Evolutionary conservation across 2,888 invertebrate species (phyloP).

Genomic region (Trichopoda pennipes): DNA sequence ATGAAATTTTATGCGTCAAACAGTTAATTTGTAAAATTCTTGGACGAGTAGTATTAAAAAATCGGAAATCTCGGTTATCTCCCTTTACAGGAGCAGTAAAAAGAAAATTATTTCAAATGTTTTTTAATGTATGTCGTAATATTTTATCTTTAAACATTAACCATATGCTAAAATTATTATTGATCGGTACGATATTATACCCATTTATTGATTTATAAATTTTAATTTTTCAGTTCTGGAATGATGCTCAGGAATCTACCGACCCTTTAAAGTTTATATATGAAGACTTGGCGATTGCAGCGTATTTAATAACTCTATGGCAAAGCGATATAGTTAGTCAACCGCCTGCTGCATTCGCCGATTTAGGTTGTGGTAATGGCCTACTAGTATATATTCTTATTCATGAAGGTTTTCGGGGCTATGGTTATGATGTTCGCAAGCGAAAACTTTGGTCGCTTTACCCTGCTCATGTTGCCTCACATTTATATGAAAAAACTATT

Average conservation of each 20-base stretch:
- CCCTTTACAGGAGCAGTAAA: too few species aligned
- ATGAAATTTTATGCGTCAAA: too few species aligned
- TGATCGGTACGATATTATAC: too few species aligned
- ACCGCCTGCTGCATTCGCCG: constrained; percentile 87
- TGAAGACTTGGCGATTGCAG: constrained; percentile 97
- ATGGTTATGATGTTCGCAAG: constrained; percentile 91
- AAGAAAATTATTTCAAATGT: too few species aligned
- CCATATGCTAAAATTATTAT: too few species aligned
- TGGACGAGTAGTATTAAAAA: too few species aligned
- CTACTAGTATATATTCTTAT: constrained; percentile 92
- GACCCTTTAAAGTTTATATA: constrained; percentile 97
- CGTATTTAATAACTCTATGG: constrained; percentile 93
- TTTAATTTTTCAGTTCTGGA: constrained; percentile 86
- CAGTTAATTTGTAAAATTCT: too few species aligned
- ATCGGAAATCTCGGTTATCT: too few species aligned
- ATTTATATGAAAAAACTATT: constrained; percentile 81
- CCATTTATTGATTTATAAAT: too few species aligned
- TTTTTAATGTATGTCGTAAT: too few species aligned
- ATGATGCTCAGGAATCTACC: constrained; percentile 93
- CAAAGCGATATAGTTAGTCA: constrained; percentile 82
- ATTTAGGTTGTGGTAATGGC: constrained; percentile 99
- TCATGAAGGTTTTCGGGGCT: constrained; percentile 90
- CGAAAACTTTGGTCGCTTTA: constrained; percentile 94
- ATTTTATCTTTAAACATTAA: too few species aligned
- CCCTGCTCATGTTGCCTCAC: constrained; percentile 83